Conservation (phyloP, 1,140 invertebrate species). For the Aphelinus certus region DNA sequence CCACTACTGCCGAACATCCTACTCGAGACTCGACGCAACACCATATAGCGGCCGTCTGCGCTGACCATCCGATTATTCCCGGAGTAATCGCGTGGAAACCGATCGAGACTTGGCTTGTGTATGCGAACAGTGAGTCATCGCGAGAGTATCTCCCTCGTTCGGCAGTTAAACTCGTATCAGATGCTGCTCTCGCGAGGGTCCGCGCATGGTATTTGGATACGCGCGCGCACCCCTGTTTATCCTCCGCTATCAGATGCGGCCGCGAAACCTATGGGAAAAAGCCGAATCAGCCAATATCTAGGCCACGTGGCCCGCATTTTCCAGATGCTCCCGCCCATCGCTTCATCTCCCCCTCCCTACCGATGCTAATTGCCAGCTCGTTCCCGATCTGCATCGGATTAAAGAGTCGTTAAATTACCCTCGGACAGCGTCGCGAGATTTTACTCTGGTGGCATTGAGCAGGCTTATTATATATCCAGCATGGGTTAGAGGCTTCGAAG, state of each 20-base stretch:
- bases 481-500: too few species aligned
- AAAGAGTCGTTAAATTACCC: slow-evolving; percentile 12
- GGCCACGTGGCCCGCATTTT: slow-evolving; percentile 30
- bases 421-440: neutral
- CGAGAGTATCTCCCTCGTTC: neutral
- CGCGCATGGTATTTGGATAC: slow-evolving; percentile 7
- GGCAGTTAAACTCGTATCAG: slow-evolving; percentile 24
- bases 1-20: too few species aligned
- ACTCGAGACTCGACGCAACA: too few species aligned
- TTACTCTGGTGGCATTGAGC: too few species aligned
- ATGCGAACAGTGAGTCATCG: slow-evolving; percentile 10
- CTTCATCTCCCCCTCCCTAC: too few species aligned
- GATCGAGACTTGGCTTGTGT: too few species aligned
- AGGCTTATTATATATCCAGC: too few species aligned
- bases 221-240: neutral
- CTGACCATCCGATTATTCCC: too few species aligned
- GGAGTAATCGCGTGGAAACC: too few species aligned
- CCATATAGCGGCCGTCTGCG: too few species aligned
- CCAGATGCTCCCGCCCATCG: slow-evolving; percentile 7
- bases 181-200: slow-evolving; percentile 1
- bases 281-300: slow-evolving; percentile 35
- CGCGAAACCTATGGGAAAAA: neutral
- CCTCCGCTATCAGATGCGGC: neutral
- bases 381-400: neutral
- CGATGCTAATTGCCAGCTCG: slow-evolving; percentile 22